Base-by-base conservation (phyloP, 2,797 vertebrate species). In the Cyprinella venusta region DNA sequence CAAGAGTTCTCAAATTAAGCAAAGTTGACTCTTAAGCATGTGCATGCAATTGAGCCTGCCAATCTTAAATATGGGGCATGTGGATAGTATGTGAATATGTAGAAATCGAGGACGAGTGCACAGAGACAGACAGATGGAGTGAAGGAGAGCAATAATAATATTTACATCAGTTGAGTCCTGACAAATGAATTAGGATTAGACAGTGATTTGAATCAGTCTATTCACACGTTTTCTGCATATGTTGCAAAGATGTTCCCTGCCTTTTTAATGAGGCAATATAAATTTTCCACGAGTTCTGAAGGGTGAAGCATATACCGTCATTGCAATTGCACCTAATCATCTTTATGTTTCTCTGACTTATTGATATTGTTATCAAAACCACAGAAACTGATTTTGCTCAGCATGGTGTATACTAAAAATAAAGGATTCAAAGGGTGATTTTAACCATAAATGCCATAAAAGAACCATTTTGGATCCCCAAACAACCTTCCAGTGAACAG, bases 21-120 rank as follows among this genome's bases (percentile, higher is more conserved):
- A 36, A 83, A 88, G 89, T 90, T 88, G 90, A 89, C 90, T 87
- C 81, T 54, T 84, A 87, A 92, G 91, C 95, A 94, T 93, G 92
- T 95, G 94, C 84, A 89, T 93, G 92, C 94, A 95, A 94, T 95
- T 94, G 88, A 90, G 84, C 88, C 93, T 93, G 94, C 93, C 94
- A 94, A 89, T 94, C 92, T 91, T 15, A 82, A 72, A 21, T 90
- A 91, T 90, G 77, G 92, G 90, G 90, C 93, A 94, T 93, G 90
- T 93, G 92, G 91, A 93, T 91, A 89, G 56, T 48, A 81, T 84
- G 63, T 77, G 68, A 77, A 54, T 77, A 19, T 48, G 81, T n/a
- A 61, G 69, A 45, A 45, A 79, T 45, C 2, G 72, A 76, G 50
- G 42, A 52, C 0, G 78, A 70, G n/a, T 42, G n/a, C 18, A 42